phyloP scores from a whole-genome alignment of 2,888 invertebrate species.

The Pristionchus entomophagus region DNA sequence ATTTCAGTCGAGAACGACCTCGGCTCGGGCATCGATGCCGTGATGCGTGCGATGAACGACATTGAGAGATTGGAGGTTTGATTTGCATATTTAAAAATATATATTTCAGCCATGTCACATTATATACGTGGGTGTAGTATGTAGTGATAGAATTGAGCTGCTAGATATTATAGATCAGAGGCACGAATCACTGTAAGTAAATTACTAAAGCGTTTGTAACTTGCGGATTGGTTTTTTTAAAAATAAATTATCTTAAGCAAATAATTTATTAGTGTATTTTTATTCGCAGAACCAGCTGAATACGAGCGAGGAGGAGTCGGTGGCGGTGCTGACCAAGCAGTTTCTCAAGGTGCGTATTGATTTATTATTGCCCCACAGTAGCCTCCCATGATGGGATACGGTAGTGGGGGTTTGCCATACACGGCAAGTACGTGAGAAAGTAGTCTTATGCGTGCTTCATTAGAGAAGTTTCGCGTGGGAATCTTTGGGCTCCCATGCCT shows the following conservation, averaged over 20 bases:
- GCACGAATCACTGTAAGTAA: too few relatives aligned
- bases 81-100: not conserved
- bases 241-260: too few relatives aligned
- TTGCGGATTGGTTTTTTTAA: too few relatives aligned
- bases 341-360: conserved; percentile 34
- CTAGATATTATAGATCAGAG: too few relatives aligned
- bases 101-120: not conserved
- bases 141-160: too few relatives aligned
- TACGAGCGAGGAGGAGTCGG: conserved; percentile 25
- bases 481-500: not conserved
- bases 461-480: not conserved
- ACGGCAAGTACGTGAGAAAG: too few relatives aligned
- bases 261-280: not conserved
- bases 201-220: too few relatives aligned
- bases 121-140: too few relatives aligned
- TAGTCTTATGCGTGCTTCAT: not conserved
- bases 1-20: not conserved
- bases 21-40: not conserved
- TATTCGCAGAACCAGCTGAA: not conserved
- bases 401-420: too few relatives aligned
- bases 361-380: too few relatives aligned
- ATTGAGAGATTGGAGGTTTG: not conserved
- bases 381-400: too few relatives aligned
- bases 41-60: conserved; percentile 17
- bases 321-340: not conserved